These are phyloP conservation scores for Chiroxiphia lanceolata DNA, from an alignment of 2,797 vertebrate genomes.

Conservation along the genomic window DNA sequence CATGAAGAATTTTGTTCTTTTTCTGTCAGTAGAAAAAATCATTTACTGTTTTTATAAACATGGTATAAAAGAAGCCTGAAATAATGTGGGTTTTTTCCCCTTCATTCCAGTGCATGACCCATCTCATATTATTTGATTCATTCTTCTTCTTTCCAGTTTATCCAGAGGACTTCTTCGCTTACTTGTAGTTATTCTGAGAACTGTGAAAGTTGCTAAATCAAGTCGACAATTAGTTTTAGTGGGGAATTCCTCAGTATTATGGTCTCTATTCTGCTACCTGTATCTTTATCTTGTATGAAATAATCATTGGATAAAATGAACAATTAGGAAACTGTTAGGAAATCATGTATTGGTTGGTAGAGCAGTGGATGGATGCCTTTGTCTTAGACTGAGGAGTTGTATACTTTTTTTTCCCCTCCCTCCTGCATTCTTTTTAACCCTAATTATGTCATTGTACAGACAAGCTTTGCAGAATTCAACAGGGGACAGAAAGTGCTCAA, in stretches of 20 bases:
- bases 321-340: not conserved
- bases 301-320: not conserved
- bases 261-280: not conserved
- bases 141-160: not conserved
- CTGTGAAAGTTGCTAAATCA: not conserved
- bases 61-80: not conserved
- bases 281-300: not conserved
- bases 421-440: not conserved
- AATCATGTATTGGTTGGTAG: not conserved
- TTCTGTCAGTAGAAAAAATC: not conserved
- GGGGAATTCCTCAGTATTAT: not conserved
- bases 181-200: not conserved
- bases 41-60: not conserved
- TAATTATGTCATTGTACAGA: not conserved
- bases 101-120: not conserved
- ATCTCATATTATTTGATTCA: not conserved
- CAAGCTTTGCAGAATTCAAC: not conserved
- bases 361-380: not conserved
- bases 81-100: not conserved
- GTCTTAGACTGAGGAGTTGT: not conserved
- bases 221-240: not conserved
- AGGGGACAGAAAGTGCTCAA: not conserved
- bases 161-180: not conserved
- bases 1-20: not conserved
- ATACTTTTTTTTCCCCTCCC: accelerated